Conservation (phyloP, 1,140 invertebrate species). For the Eriocheir sinensis region DNA sequence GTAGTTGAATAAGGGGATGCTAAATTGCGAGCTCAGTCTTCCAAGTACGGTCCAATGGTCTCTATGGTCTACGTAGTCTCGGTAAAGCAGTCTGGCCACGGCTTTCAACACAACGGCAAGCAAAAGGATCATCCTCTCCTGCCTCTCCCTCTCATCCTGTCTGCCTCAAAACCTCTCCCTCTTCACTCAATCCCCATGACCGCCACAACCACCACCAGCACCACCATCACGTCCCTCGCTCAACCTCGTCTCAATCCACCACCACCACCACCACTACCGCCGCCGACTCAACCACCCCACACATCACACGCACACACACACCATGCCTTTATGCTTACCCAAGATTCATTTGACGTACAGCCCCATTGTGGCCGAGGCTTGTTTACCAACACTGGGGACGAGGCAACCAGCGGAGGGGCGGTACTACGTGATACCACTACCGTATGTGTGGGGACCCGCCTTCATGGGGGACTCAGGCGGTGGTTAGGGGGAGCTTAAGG, state of each 20-base stretch:
- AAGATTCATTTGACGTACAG: slow-evolving; percentile 52
- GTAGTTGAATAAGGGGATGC: no score
- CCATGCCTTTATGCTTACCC: not conserved
- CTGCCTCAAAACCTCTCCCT: not conserved
- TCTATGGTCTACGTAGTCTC: no score
- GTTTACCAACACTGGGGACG: not conserved
- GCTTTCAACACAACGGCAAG: no score
- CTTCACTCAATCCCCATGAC: not conserved
- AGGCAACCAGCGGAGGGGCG: not conserved
- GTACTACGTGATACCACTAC: not conserved
- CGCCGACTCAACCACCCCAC: no score
- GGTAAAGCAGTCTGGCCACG: no score
- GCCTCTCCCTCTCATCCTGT: not conserved
- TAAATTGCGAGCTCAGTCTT: no score
- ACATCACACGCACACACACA: no score
- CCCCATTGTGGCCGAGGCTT: not conserved
- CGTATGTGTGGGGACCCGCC: not conserved
- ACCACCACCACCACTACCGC: no score
- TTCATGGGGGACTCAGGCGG: not conserved
- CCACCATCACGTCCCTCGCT: not conserved
- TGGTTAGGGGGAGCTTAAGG: not conserved
- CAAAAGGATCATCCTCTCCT: no score
- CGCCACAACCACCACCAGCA: no score
- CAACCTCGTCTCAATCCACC: slow-evolving; percentile 18
- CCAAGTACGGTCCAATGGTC: no score